Evolutionary conservation across 2,888 invertebrate genomes (phyloP).

Genomic region (Vandiemenella viatica): DNA sequence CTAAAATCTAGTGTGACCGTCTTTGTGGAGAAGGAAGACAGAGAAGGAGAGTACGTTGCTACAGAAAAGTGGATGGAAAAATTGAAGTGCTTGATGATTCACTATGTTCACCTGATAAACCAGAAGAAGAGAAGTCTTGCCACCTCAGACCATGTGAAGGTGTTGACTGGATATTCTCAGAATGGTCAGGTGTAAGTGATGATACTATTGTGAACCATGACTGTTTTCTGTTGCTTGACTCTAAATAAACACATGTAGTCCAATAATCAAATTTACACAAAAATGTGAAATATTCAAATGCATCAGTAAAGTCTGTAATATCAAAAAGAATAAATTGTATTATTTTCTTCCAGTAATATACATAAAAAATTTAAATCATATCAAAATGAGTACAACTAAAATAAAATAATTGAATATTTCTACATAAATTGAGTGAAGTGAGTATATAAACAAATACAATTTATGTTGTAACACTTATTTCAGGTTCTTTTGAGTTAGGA

Average conservation of each 20-base stretch:
- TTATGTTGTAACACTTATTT: too few species aligned
- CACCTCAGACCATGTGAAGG: slow-evolving; percentile 73
- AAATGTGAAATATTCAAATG: too few species aligned
- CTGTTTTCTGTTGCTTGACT: not conserved
- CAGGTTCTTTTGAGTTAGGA: too few species aligned
- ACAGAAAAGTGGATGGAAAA: slow-evolving; percentile 42
- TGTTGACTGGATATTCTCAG: slow-evolving; percentile 75
- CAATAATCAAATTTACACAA: not conserved
- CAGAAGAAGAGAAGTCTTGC: slow-evolving; percentile 53
- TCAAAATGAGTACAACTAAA: too few species aligned
- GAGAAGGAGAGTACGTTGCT: slow-evolving; percentile 66
- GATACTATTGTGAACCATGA: not conserved
- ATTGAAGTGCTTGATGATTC: slow-evolving; percentile 52
- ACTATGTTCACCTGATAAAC: slow-evolving; percentile 45
- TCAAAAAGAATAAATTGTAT: too few species aligned
- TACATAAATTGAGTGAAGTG: too few species aligned
- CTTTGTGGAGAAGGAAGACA: slow-evolving; percentile 83
- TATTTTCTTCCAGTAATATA: too few species aligned
- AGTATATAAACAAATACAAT: too few species aligned
- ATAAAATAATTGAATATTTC: too few species aligned
- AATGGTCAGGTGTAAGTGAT: slow-evolving; percentile 73
- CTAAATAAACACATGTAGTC: not conserved
- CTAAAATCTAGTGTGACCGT: slow-evolving; percentile 77
- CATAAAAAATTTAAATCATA: too few species aligned
- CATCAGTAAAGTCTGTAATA: too few species aligned